Base-by-base conservation (phyloP, 2,113 vertebrate genomes). In the Drymodes brunneopygia region DNA sequence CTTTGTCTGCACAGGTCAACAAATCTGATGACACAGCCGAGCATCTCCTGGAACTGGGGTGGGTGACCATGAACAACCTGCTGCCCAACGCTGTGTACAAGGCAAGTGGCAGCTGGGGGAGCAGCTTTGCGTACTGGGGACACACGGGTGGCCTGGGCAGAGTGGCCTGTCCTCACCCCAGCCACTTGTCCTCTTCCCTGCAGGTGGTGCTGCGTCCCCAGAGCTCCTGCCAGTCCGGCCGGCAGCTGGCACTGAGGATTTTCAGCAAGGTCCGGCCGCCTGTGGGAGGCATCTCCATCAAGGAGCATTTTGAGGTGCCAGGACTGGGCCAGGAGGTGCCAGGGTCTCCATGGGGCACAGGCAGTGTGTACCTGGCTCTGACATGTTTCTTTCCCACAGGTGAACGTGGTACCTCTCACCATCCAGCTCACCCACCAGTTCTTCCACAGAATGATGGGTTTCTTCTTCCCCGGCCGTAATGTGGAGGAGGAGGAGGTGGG, bases 371-470 rank as follows among this genome's bases (percentile, higher is more conserved):
- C 66, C 88, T 28, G 7, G 70, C 73, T 92, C 95, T 94, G 67
- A 93, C 15, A 4, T 14, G 29, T 56, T 56, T 81, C 82, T 84
- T 47, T 81, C 45, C 75, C 6, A 11, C 96, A 99, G 99, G 99
- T 99, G 90, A 99, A 99, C 6, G 99, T 99, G 91, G 99, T 99
- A 25, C 99, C 99, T 38, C 99, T 99, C 91, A 99, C 99, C 96
- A 99, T 99, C 97, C 99, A 99, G 98, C 98, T 99, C 54, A 99
- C 99, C 95, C 99, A 99, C 97, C 99, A 99, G 98, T 99, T 99
- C 98, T 99, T 99, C 97, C 99, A 99, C 95, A 98, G 99, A 90
- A 99, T 99, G 99, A 99, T 99, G 99, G 99, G 99, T 25, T 99
- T 99, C 97, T 99, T 99, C 97, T 99, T 99, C 96, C 99, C 99